Conservation (phyloP, 92 coral and sea anemone genomes). For the Palythoa heliodiscus region DNA sequence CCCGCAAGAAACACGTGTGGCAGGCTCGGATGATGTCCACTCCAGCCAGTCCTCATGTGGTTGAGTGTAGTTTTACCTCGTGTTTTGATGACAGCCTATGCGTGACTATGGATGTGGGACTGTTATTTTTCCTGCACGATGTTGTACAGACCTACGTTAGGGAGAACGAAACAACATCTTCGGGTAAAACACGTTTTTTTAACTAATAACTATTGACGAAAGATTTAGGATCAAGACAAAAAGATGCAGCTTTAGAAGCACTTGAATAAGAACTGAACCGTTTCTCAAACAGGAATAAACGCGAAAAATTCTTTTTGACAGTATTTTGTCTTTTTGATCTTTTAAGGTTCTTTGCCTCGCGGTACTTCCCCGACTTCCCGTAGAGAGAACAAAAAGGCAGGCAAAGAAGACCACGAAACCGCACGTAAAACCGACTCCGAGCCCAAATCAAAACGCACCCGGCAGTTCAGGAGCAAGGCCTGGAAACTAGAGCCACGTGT, state of each 20-base stretch:
- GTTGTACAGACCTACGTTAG: conserved; percentile 93
- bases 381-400: conserved; percentile 46
- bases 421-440: conserved; percentile 73
- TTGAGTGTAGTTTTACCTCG: conserved; percentile 87
- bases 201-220: background rate
- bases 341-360: conserved; percentile 83
- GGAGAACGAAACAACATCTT: conserved; percentile 84
- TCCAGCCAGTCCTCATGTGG: conserved; percentile 94
- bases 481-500: conserved; percentile 99
- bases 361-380: conserved; percentile 72
- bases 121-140: conserved; percentile 94
- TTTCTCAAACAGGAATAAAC: too few species aligned
- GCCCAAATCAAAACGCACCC: conserved; percentile 84
- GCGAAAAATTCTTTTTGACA: background rate
- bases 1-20: conserved; percentile 51
- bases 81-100: conserved; percentile 95
- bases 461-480: conserved; percentile 96
- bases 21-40: conserved; percentile 42
- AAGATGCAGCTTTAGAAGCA: too few species aligned
- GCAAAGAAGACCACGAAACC: conserved; percentile 84
- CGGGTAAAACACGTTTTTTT: conserved; percentile 51
- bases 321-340: background rate
- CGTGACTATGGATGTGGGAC: conserved; percentile 97
- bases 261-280: too few species aligned
- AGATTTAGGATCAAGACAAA: background rate